phyloP scores from a whole-genome alignment of 2,113 vertebrate genomes.

The Muscicapa adusta region DNA sequence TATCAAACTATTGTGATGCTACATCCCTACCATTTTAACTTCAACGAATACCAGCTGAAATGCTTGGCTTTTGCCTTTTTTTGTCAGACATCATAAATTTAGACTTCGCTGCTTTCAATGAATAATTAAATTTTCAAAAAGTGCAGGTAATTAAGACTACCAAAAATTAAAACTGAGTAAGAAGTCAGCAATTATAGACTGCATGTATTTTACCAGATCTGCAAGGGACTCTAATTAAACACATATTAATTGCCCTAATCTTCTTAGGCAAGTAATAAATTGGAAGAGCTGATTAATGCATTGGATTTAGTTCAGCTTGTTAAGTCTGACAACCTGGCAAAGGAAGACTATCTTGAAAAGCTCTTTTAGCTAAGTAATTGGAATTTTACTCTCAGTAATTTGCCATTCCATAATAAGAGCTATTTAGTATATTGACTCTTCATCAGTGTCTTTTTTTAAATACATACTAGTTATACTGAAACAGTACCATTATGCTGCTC shows the following conservation, averaged over 20 bases:
- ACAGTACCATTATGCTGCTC: constrained; percentile 2
- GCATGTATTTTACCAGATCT: constrained; percentile 47
- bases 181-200: constrained; percentile 40
- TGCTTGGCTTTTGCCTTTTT: background rate
- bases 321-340: constrained; percentile 66
- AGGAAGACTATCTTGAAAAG: constrained; percentile 58
- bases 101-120: background rate
- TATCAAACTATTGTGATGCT: background rate
- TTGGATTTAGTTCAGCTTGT: constrained; percentile 72
- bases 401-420: constrained; percentile 34
- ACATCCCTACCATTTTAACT: background rate
- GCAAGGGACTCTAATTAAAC: constrained; percentile 68
- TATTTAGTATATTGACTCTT: constrained; percentile 43
- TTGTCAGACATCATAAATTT: background rate
- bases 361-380: constrained; percentile 67
- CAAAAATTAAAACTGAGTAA: constrained; percentile 52
- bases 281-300: constrained; percentile 66
- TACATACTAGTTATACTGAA: constrained; percentile 2
- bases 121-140: constrained; percentile 52
- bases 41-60: background rate
- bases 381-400: constrained; percentile 64
- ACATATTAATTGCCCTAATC: constrained; percentile 68
- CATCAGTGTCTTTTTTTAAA: background rate
- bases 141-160: constrained; percentile 51
- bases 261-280: constrained; percentile 71